Evolutionary conservation across 2,888 invertebrate species (phyloP).

Genomic region (Priapulus caudatus): DNA sequence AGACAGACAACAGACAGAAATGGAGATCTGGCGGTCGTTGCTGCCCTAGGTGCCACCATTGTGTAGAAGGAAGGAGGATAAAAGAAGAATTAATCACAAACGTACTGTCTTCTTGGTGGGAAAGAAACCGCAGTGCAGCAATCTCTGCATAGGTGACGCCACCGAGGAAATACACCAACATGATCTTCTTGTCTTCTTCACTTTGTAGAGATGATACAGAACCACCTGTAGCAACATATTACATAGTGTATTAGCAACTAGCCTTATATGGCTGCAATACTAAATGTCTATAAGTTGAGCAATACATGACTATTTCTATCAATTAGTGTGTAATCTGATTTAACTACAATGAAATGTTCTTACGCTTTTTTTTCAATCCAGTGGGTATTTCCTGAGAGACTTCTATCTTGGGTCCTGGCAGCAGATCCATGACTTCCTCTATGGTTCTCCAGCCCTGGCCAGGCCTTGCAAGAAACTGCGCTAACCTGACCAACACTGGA

Average conservation of each 20-base stretch:
- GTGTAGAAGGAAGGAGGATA: not conserved
- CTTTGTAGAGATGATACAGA: constrained; percentile 39
- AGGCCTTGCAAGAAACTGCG: constrained; percentile 39
- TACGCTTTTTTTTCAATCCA: constrained; percentile 38
- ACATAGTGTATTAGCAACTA: too few relatives aligned
- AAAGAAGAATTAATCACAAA: constrained; percentile 2
- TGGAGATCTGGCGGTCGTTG: too few relatives aligned
- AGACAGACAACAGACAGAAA: too few relatives aligned
- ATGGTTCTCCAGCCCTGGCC: constrained; percentile 51
- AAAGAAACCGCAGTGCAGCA: constrained; percentile 46
- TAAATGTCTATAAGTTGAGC: too few relatives aligned
- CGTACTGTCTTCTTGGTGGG: constrained; percentile 25
- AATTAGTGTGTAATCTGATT: too few relatives aligned
- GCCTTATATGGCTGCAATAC: too few relatives aligned
- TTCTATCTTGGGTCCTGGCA: constrained; percentile 57
- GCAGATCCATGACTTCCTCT: constrained; percentile 60
- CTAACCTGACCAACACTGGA: constrained; percentile 67
- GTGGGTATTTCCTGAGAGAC: constrained; percentile 41
- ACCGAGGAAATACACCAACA: constrained; percentile 88
- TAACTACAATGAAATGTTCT: too few relatives aligned
- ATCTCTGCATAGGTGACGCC: constrained; percentile 91
- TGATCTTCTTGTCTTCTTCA: constrained; percentile 45
- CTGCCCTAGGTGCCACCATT: too few relatives aligned
- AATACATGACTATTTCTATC: too few relatives aligned
- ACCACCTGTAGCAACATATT: constrained; percentile 27